Base-by-base conservation (phyloP, 2,113 vertebrate genomes). In the Perognathus longimembris region DNA sequence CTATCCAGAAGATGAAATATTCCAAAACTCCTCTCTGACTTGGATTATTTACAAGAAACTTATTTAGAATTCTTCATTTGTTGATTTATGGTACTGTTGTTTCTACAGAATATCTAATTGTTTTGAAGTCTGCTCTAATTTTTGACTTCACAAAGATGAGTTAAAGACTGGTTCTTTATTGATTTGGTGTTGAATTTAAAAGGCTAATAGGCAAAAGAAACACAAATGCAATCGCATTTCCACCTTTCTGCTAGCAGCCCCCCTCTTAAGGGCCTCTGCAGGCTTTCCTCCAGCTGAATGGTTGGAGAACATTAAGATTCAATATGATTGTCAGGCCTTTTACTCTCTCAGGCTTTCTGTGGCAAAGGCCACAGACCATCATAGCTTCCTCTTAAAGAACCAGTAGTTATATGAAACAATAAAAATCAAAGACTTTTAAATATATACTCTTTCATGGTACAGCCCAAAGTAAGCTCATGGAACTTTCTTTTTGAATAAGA, bases 171-270 rank as follows among this genome's bases (percentile, higher is more conserved):
- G 18, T 20, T 22, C 30, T 28, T n/a, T 70, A 64, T 50, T 42
- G 21, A 91, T 20, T 61, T 61, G 10, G 18, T 6, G 17, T 63
- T 97, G 78, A 38, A 91, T 26, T 75, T 24, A 92, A 94, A 95
- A 93, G 82, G 82, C 34, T 38, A 42, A 45, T 67, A 50, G 78
- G 12, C 28, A 59, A 75, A 14, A 69, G 6, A 73, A 30, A 61
- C 7, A 5, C 63, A 84, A 74, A 89, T 80, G 45, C 18, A 42
- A 45, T 0, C 45, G 75, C 14, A 21, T 32, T 82, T 69, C 38
- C 10, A 59, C 42, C 50, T 83, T 86, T 50, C 57, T 50, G n/a
- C 73, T 32, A 20, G 21, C 32, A 79, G 8, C 34, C 11, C 54
- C 54, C 61, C 79, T 70, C n/a, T 63, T 12, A 38, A 18, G 32